Base-by-base conservation (phyloP, 2,113 vertebrate species). In the Machaerirhynchus nigripectus region DNA sequence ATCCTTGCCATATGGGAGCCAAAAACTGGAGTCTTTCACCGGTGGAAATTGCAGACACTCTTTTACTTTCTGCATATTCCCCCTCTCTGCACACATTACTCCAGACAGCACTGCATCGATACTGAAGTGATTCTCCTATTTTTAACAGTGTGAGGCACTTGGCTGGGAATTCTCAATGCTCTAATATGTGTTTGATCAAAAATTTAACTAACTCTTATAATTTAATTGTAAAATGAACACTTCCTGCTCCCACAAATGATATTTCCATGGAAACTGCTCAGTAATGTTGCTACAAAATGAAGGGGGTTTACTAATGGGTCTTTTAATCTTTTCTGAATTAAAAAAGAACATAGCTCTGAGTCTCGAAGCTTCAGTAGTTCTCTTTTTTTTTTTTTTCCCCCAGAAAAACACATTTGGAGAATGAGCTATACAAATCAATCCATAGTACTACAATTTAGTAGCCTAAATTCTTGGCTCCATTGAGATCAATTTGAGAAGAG, bases 191-290 rank as follows among this genome's bases (percentile, higher is more conserved):
- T 93, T 97, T 94, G 93, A 97, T 97, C 52, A 94, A 96, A 97
- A 95, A 96, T 87, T 79, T 95, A 96, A 96, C 94, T 90, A 79
- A 71, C 55, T 91, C 79, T 37, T 83, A 67, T 89, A 75, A 95
- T 96, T 96, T 96, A 95, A 96, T 96, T 96, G 87, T 76, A 87
- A 93, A 95, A 96, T 78, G 86, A 97, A 76, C 31, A 79, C 35
- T 90, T 81, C 42, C 79, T 96, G 71, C 80, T 90, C 33, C 60
- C 94, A 90, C 76, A 85, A 69, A 37, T 53, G 49, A 82, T 87
- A 97, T 97, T 97, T 96, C 96, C 94, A 93, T 97, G 86, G 97
- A 95, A 97, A 98, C 96, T 77, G 67, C 52, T 96, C 88, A 28
- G 35, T 71, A 35, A 40, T 71, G 55, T 15, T 57, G 52, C 65